Conservation (phyloP, 2,797 vertebrate genomes). For the Diglossa cyanea region DNA sequence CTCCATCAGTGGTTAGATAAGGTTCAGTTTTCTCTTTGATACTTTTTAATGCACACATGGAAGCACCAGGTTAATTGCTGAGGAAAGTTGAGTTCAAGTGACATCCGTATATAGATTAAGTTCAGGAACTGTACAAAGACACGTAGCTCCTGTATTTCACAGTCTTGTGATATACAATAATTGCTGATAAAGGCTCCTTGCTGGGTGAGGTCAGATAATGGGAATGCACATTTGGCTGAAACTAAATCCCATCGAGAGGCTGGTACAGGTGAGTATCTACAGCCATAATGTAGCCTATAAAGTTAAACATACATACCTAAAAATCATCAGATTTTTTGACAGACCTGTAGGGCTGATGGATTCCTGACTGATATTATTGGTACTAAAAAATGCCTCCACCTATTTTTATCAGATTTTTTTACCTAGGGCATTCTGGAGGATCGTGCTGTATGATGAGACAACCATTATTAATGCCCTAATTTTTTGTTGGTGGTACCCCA, state of each 20-base stretch:
- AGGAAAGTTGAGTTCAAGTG: background rate
- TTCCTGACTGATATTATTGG: background rate
- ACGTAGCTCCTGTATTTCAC: accelerated
- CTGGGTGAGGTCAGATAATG: background rate
- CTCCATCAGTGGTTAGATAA: background rate
- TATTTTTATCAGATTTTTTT: background rate
- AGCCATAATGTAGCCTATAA: accelerated
- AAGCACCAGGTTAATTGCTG: background rate
- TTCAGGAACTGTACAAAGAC: background rate
- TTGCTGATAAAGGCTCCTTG: background rate
- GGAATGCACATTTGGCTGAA: background rate
- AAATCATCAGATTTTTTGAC: background rate
- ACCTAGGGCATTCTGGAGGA: background rate
- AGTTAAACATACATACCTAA: background rate
- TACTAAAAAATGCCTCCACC: background rate
- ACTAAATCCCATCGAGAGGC: accelerated
- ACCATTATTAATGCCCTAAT: background rate
- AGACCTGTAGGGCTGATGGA: background rate
- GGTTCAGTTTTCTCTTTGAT: background rate
- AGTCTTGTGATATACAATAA: background rate
- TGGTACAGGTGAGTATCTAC: background rate
- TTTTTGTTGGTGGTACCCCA: background rate
- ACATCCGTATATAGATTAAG: background rate
- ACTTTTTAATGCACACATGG: background rate
- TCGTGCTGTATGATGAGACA: background rate